phyloP scores from a whole-genome alignment of 2,888 invertebrate genomes.

The Yponomeuta evonymella region DNA sequence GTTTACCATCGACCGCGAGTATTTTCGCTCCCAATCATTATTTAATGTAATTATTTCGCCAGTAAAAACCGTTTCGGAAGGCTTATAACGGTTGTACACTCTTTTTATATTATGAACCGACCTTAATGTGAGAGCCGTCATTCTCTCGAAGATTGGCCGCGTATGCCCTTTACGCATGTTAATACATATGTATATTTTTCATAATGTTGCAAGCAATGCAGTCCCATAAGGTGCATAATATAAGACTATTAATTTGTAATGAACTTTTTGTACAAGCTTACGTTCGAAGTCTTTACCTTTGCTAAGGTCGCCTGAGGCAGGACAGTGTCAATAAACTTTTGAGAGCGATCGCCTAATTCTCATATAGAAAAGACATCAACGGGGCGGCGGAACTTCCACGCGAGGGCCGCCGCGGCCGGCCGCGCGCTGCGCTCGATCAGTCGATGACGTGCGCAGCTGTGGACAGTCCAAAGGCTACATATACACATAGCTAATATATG shows the following conservation, averaged over 20 bases:
- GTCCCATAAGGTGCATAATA: neutral
- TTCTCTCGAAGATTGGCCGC: constrained; percentile 7
- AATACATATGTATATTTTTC: neutral
- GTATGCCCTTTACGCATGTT: constrained; percentile 9
- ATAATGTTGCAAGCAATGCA: neutral
- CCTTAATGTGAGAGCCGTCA: constrained; percentile 15
- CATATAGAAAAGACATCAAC: constrained; percentile 69
- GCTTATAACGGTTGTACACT: constrained; percentile 51
- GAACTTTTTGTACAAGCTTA: constrained; percentile 9
- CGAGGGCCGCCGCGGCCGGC: neutral
- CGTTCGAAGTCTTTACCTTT: constrained; percentile 22
- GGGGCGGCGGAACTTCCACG: constrained; percentile 23
- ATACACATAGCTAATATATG: neutral
- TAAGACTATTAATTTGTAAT: neutral
- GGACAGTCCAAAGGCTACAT: neutral
- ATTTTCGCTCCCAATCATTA: constrained; percentile 63
- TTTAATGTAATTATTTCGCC: constrained; percentile 70
- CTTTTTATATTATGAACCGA: constrained; percentile 39
- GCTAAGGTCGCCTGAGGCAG: constrained; percentile 21
- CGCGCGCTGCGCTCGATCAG: constrained; percentile 5
- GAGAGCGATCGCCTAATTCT: constrained; percentile 50
- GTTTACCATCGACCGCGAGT: constrained; percentile 47
- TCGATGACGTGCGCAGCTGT: constrained; percentile 8
- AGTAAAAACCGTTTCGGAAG: constrained; percentile 57
- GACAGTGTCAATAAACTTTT: constrained; percentile 51